Conservation (phyloP, 2,797 vertebrate species). For the Huso huso region DNA sequence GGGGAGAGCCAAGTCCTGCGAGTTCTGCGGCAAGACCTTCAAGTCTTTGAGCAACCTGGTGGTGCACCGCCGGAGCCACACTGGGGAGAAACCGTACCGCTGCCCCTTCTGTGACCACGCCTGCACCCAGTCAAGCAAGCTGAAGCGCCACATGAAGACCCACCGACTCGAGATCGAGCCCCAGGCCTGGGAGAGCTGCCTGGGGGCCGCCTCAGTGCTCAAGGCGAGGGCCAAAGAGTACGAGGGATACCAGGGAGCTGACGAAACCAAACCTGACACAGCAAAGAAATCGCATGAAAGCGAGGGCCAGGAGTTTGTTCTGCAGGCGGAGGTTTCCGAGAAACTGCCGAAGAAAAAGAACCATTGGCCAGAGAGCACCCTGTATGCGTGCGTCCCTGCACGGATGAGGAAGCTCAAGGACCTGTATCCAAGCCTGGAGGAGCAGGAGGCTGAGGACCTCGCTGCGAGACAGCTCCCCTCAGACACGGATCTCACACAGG, state of each 20-base stretch:
- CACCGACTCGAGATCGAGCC: conserved; percentile 42
- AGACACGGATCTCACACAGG: conserved; percentile 25
- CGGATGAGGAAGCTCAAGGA: conserved; percentile 30
- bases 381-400: conserved; percentile 39
- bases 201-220: conserved; percentile 36
- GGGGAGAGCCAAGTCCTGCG: conserved; percentile 40
- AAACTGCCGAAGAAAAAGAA: conserved; percentile 25
- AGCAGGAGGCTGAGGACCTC: conserved; percentile 34
- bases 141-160: conserved; percentile 64
- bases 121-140: conserved; percentile 60
- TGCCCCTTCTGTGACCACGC: conserved; percentile 61
- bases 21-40: conserved; percentile 64
- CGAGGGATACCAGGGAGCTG: background rate
- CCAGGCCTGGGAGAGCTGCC: conserved; percentile 33
- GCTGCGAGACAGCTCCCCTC: conserved; percentile 46
- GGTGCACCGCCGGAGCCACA: conserved; percentile 65
- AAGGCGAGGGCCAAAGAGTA: background rate
- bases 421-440: background rate
- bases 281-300: background rate
- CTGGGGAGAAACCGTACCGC: conserved; percentile 60
- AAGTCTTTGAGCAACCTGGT: conserved; percentile 66
- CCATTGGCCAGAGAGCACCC: conserved; percentile 26
- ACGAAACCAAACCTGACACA: background rate
- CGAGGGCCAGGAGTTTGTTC: conserved; percentile 33
- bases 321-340: conserved; percentile 34